phyloP scores from a whole-genome alignment of 2,888 invertebrate species.

The Philereme transversata region DNA sequence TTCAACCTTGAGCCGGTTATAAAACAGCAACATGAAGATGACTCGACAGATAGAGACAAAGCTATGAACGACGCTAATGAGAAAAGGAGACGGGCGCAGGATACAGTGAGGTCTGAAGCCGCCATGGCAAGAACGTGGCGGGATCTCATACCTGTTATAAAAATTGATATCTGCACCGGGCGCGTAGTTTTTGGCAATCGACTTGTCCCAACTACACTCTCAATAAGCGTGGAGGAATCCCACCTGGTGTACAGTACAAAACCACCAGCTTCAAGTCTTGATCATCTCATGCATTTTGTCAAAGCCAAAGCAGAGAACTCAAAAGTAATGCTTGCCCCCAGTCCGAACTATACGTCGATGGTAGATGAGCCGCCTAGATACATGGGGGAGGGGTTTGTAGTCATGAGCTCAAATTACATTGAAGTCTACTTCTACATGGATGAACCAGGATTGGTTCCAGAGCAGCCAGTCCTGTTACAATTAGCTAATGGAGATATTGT shows the following conservation, averaged over 20 bases:
- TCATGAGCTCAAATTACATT: constrained; percentile 97
- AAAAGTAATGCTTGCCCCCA: constrained; percentile 97
- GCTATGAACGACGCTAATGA: constrained; percentile 87
- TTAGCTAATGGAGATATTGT: constrained; percentile 97
- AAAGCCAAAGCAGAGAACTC: constrained; percentile 98
- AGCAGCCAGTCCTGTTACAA: constrained; percentile 94
- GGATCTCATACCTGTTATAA: constrained; percentile 97
- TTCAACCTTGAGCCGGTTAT: constrained; percentile 93
- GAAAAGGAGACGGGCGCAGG: constrained; percentile 77
- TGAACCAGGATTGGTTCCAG: constrained; percentile 96
- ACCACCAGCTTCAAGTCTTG: constrained; percentile 95
- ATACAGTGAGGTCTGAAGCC: constrained; percentile 88
- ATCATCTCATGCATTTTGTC: constrained; percentile 97
- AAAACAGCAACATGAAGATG: constrained; percentile 86
- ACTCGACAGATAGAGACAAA: constrained; percentile 81
- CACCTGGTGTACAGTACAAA: constrained; percentile 97
- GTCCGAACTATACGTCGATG: constrained; percentile 96
- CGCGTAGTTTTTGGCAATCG: constrained; percentile 98
- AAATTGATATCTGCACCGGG: constrained; percentile 95
- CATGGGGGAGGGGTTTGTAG: constrained; percentile 99
- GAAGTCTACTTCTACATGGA: constrained; percentile 99
- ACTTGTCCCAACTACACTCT: constrained; percentile 95
- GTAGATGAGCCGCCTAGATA: constrained; percentile 96
- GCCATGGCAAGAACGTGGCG: constrained; percentile 96
- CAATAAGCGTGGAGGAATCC: constrained; percentile 96